Evolutionary conservation across 2,113 vertebrate species (phyloP).

Genomic region (Paradoxurus hermaphroditus): DNA sequence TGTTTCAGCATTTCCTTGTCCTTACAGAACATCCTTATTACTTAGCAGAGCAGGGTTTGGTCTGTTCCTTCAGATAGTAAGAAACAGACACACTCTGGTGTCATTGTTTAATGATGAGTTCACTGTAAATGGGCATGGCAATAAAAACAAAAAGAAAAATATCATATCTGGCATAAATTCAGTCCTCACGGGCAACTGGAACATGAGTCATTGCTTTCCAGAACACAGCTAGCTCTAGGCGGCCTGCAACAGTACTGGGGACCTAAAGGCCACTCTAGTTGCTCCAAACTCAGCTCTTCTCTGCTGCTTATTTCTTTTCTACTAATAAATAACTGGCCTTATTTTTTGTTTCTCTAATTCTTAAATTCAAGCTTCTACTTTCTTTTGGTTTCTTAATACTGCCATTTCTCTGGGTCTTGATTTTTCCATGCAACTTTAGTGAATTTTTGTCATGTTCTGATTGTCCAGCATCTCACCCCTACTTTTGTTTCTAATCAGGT

Average conservation of each 20-base stretch:
- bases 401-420: background rate
- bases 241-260: background rate
- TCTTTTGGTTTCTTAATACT: background rate
- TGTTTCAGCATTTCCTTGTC: background rate
- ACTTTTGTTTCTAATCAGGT: background rate
- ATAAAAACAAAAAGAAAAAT: background rate
- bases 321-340: background rate
- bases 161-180: background rate
- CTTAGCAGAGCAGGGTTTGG: background rate
- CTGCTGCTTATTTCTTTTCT: background rate
- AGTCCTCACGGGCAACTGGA: background rate
- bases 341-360: background rate
- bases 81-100: background rate
- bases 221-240: background rate
- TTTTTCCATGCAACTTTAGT: background rate
- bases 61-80: background rate
- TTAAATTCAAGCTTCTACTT: background rate
- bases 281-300: background rate
- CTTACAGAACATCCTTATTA: background rate
- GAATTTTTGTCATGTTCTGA: background rate
- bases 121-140: background rate
- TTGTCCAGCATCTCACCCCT: background rate
- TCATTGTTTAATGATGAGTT: background rate
- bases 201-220: background rate
- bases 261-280: accelerated